Conservation (phyloP, 2,113 vertebrate genomes). For the Dipodomys spectabilis region DNA sequence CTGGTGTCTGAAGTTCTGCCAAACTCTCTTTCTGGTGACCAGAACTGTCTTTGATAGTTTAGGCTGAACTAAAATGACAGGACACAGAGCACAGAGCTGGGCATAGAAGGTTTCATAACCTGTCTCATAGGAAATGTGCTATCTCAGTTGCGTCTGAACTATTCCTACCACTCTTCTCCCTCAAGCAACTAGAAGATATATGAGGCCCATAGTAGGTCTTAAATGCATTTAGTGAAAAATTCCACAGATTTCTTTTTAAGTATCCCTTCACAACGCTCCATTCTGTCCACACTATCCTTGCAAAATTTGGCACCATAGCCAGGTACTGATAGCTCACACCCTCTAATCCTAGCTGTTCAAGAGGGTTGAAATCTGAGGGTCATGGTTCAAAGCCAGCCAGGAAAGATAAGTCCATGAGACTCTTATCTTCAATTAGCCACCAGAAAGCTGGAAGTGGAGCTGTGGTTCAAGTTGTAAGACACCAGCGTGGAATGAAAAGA, state of each 20-base stretch:
- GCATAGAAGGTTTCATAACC: neutral
- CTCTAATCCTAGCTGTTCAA: too few species aligned
- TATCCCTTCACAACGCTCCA: neutral
- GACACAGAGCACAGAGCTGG: neutral
- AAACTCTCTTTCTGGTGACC: neutral
- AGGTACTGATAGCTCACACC: too few species aligned
- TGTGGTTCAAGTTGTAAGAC: too few species aligned
- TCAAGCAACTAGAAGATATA: neutral
- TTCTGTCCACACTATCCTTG: neutral
- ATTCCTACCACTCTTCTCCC: neutral
- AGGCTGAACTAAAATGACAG: neutral
- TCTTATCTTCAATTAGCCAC: too few species aligned
- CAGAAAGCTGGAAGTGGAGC: too few species aligned
- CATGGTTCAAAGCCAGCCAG: too few species aligned
- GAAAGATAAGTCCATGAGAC: too few species aligned
- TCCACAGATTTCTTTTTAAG: neutral
- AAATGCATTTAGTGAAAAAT: neutral
- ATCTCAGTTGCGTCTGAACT: neutral
- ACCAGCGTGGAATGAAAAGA: too few species aligned
- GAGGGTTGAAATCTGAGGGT: too few species aligned
- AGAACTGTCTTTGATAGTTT: neutral
- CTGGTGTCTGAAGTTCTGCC: neutral
- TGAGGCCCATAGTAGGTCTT: neutral
- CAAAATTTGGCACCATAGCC: neutral
- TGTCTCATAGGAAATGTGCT: fast-evolving